These are phyloP conservation scores for Cardiocondyla obscurior DNA, from an alignment of 1,140 invertebrate genomes.

Conservation along the genomic window DNA sequence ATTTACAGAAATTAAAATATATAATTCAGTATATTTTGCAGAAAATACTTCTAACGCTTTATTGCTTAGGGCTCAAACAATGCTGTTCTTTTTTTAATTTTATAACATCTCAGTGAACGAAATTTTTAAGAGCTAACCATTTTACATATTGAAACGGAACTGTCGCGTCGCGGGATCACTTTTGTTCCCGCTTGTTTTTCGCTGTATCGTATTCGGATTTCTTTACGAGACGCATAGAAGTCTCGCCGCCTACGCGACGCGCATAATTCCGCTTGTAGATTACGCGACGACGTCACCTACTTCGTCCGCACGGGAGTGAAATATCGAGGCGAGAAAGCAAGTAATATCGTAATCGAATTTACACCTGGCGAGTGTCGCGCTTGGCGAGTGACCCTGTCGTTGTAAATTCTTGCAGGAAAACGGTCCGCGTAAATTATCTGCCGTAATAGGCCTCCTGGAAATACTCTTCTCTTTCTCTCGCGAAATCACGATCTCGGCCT, in stretches of 20 bases:
- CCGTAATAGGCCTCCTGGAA: conserved; percentile 52
- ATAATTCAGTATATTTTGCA: not conserved
- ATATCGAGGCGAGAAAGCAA: conserved; percentile 47
- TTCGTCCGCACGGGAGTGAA: conserved; percentile 20
- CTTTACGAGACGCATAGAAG: conserved; percentile 41
- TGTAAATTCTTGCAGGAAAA: conserved; percentile 45
- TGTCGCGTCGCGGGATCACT: not conserved
- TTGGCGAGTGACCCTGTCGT: conserved; percentile 24
- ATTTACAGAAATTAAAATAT: not conserved
- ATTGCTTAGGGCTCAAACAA: not conserved
- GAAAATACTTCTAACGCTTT: not conserved
- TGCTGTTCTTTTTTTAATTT: not conserved
- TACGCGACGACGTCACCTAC: conserved; percentile 49
- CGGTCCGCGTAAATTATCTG: conserved; percentile 41
- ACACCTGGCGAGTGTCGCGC: conserved; percentile 47
- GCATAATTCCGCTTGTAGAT: conserved; percentile 49
- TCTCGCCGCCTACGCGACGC: conserved; percentile 35
- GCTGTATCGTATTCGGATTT: conserved; percentile 2
- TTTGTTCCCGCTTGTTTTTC: conserved; percentile 15
- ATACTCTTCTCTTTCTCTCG: not conserved
- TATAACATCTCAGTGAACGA: not conserved
- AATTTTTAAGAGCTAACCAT: not conserved
- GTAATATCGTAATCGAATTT: conserved; percentile 58
- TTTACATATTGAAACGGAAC: conserved; percentile 6
- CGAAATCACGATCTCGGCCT: conserved; percentile 5